phyloP scores from a whole-genome alignment of 2,888 invertebrate species.

The Clostera curtula region DNA sequence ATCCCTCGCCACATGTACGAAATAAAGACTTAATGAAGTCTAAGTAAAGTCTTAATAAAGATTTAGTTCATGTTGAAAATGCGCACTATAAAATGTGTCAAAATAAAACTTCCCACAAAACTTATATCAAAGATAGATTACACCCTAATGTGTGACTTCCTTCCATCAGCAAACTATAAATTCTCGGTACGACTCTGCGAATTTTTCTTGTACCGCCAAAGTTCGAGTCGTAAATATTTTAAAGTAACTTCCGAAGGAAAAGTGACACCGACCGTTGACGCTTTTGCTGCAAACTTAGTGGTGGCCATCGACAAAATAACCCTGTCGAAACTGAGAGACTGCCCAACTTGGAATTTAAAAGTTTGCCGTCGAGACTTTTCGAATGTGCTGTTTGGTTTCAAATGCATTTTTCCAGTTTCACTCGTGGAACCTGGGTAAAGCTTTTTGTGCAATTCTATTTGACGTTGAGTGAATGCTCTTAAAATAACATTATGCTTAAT shows the following conservation, averaged over 20 bases:
- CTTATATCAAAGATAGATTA: conserved; percentile 30
- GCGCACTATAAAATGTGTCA: too few relatives aligned
- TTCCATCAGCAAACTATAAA: conserved; percentile 57
- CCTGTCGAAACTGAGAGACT: conserved; percentile 48
- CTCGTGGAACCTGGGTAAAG: conserved; percentile 13
- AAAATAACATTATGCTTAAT: too few relatives aligned
- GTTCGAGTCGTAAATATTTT: conserved; percentile 70
- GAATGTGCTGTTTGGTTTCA: conserved; percentile 43
- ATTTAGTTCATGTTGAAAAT: too few relatives aligned
- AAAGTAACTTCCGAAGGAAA: conserved; percentile 63
- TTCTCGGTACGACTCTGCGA: conserved; percentile 46
- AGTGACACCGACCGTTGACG: conserved; percentile 67
- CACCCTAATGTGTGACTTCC: conserved; percentile 47
- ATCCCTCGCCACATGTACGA: too few relatives aligned
- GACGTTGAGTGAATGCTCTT: too few relatives aligned
- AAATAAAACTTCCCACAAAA: too few relatives aligned
- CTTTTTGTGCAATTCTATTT: too few relatives aligned
- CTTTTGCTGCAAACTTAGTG: conserved; percentile 43
- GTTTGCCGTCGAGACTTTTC: conserved; percentile 43
- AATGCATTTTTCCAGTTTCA: conserved; percentile 23
- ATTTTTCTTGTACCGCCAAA: conserved; percentile 52
- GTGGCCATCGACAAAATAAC: conserved; percentile 62
- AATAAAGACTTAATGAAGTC: too few relatives aligned
- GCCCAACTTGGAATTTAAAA: conserved; percentile 62
- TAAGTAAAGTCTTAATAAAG: too few relatives aligned